Percentiles rank a stretch among this genome's conserved stretches.
Evolutionary conservation across 1,140 invertebrate species (phyloP).

Genomic region (Lepidurus packardi): DNA sequence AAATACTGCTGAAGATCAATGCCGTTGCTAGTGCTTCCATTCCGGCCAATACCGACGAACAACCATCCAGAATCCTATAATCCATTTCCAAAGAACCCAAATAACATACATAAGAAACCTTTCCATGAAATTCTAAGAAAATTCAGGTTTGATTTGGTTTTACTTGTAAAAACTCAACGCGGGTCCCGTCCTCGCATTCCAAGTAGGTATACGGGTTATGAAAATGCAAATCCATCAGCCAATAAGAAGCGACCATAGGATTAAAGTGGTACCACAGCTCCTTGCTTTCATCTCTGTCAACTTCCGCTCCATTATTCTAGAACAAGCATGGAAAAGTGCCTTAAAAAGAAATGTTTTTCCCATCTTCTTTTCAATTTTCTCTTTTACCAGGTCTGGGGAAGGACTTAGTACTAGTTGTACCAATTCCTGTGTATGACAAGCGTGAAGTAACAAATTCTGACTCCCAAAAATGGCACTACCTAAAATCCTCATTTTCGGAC

Average conservation of each 20-base stretch:
- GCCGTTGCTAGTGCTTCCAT: background rate
- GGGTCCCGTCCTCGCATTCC: conserved; percentile 1
- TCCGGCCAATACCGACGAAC: background rate
- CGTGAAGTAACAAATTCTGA: background rate
- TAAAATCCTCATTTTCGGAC: background rate
- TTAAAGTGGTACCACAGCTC: background rate
- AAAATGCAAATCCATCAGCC: conserved; percentile 14
- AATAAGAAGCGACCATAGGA: background rate
- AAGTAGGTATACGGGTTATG: background rate
- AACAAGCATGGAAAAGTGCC: background rate
- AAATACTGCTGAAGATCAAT: background rate
- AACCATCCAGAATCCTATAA: background rate
- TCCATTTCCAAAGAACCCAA: background rate
- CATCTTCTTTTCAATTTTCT: background rate
- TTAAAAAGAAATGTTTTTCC: background rate
- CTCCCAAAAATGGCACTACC: background rate
- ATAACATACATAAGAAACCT: background rate
- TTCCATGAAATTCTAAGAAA: background rate
- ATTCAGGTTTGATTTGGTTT: background rate
- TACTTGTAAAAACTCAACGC: background rate
- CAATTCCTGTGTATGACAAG: background rate
- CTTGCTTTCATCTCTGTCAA: background rate
- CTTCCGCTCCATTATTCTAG: background rate
- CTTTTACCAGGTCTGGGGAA: background rate
- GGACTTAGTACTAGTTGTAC: conserved; percentile 2